A percentile compares a stretch with the other conserved stretches of the same genome.
These are phyloP conservation scores for Channa striata DNA, from an alignment of 2,797 vertebrate species.

Conservation along the genomic window DNA sequence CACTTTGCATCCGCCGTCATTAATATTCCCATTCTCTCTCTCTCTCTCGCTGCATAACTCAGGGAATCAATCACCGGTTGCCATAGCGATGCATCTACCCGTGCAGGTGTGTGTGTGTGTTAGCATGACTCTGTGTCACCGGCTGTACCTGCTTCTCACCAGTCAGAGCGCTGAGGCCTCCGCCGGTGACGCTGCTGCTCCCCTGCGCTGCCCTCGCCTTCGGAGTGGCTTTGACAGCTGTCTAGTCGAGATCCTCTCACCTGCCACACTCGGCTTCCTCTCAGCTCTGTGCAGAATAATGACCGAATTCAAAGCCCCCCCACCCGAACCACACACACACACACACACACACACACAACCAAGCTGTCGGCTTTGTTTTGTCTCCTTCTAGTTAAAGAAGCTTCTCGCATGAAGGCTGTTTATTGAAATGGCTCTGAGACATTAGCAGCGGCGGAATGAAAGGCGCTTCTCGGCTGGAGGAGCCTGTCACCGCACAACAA, in stretches of 20 bases:
- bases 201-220: conserved; percentile 40
- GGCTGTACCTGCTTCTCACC: conserved; percentile 60
- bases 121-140: conserved; percentile 2
- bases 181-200: conserved; percentile 41
- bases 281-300: conserved; percentile 67
- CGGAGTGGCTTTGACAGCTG: conserved; percentile 73
- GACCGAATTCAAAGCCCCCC: conserved; percentile 58
- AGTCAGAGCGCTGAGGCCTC: conserved; percentile 52
- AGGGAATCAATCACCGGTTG: conserved; percentile 81
- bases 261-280: conserved; percentile 71
- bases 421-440: conserved; percentile 51
- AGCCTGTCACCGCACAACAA: conserved; percentile 22
- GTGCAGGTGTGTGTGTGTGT: conserved; percentile 61
- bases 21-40: conserved; percentile 70
- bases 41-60: conserved; percentile 67
- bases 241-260: conserved; percentile 71
- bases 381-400: conserved; percentile 45
- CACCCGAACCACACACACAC: conserved; percentile 4
- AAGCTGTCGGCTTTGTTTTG: conserved; percentile 60
- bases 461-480: background rate
- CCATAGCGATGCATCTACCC: conserved; percentile 77
- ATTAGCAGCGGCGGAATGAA: conserved; percentile 14
- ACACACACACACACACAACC: conserved; percentile 10
- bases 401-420: conserved; percentile 34
- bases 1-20: conserved; percentile 58